phyloP scores from a whole-genome alignment of 2,797 vertebrate genomes.

The Synaphobranchus kaupii region DNA sequence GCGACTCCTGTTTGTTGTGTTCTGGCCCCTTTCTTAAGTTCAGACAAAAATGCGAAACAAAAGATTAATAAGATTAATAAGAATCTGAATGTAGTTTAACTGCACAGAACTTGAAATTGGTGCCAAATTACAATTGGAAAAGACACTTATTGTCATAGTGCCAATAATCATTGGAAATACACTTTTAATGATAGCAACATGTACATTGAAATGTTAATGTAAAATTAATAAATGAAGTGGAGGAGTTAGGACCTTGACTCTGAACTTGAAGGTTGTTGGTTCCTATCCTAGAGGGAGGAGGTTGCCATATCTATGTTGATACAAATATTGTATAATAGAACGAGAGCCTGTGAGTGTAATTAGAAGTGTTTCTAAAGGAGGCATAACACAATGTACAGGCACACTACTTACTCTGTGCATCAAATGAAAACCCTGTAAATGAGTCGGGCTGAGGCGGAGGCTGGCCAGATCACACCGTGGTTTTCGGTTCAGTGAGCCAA shows the following conservation, averaged over 20 bases:
- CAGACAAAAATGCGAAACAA: neutral
- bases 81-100: neutral
- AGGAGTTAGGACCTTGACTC: neutral
- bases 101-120: neutral
- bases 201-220: neutral
- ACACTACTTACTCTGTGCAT: neutral
- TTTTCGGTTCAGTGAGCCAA: conserved; percentile 54
- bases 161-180: neutral
- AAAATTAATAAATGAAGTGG: neutral
- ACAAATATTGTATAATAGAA: neutral
- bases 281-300: neutral
- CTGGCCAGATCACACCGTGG: neutral
- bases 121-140: neutral
- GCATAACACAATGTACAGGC: neutral
- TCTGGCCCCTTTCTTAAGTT: neutral
- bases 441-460: neutral
- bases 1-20: neutral
- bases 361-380: neutral
- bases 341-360: neutral
- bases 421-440: neutral
- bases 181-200: neutral
- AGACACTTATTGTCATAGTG: too few species aligned
- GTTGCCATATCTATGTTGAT: neutral
- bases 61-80: neutral
- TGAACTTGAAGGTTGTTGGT: neutral